These are phyloP conservation scores for Fulica atra DNA, from an alignment of 2,113 vertebrate species.

Conservation along the genomic window DNA sequence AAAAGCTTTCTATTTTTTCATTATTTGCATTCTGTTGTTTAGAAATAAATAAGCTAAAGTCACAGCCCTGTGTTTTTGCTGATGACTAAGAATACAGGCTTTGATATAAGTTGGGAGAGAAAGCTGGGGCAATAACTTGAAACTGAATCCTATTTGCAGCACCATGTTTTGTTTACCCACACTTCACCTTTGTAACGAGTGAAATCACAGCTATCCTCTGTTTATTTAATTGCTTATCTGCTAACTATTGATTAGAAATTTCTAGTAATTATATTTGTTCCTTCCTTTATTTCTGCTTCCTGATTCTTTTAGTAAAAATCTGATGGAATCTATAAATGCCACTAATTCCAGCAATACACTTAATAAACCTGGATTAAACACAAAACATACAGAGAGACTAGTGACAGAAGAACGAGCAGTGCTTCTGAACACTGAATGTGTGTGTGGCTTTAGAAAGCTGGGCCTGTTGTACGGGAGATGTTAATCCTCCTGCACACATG, in stretches of 20 bases:
- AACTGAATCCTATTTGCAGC: not conserved
- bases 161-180: not conserved
- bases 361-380: not conserved
- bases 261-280: not conserved
- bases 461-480: not conserved
- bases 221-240: not conserved
- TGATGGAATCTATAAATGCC: not conserved
- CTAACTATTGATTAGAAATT: not conserved
- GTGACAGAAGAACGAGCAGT: not conserved
- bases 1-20: slow-evolving; percentile 18
- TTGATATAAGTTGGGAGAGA: not conserved
- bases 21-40: not conserved
- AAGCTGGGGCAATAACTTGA: not conserved
- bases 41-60: slow-evolving; percentile 18
- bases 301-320: not conserved
- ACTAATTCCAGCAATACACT: not conserved
- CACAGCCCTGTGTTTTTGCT: not conserved
- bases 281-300: not conserved
- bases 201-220: not conserved
- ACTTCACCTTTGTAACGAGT: not conserved
- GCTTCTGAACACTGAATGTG: not conserved
- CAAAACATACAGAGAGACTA: not conserved
- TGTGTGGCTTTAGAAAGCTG: not conserved
- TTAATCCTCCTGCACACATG: not conserved
- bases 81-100: not conserved